Conservation (phyloP, 2,113 vertebrate genomes). For the Sciurus niger region DNA sequence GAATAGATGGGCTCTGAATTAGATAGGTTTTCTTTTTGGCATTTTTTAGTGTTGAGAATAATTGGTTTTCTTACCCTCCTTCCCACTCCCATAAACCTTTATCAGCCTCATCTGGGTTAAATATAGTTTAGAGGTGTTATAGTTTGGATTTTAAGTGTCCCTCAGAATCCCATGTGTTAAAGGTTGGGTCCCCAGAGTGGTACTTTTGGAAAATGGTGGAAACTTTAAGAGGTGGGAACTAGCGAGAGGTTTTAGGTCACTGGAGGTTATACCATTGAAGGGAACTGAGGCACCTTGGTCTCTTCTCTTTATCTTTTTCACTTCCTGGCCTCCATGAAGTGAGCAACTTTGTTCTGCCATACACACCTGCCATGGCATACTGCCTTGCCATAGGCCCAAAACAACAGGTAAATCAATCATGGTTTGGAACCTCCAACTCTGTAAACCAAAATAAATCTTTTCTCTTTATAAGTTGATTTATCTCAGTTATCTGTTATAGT, state of each 20-base stretch:
- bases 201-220: not conserved
- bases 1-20: constrained; percentile 4
- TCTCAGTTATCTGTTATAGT: not conserved
- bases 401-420: not conserved
- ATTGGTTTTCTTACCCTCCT: constrained; percentile 3
- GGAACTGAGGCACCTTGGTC: too few species aligned
- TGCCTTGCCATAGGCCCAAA: not conserved
- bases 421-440: not conserved
- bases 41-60: constrained; percentile 58
- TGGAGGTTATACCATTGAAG: not conserved
- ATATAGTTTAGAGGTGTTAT: constrained; percentile 6
- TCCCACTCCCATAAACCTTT: not conserved
- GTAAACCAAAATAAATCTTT: not conserved
- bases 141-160: not conserved
- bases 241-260: not conserved
- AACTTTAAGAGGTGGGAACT: not conserved
- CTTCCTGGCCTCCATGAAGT: not conserved
- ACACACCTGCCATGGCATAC: not conserved
- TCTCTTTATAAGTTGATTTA: not conserved
- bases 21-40: constrained; percentile 36
- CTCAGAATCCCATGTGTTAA: not conserved
- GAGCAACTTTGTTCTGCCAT: not conserved
- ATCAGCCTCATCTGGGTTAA: not conserved
- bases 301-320: not conserved
- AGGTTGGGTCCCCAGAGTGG: not conserved